Conservation (phyloP, 2,797 vertebrate genomes). For the Aplochiton taeniatus region DNA sequence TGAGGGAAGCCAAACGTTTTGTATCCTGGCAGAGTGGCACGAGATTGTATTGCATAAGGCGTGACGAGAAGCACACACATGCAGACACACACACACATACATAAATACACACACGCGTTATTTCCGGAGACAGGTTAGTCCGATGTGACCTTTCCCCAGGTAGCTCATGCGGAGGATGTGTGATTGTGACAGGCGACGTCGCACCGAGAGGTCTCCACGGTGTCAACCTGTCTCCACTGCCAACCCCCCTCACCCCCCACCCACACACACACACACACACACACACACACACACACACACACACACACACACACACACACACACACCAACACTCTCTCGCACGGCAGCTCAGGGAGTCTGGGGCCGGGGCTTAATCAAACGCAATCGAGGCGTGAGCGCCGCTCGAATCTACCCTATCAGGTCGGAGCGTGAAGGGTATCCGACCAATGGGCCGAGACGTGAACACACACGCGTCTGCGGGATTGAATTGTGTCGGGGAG, state of each 20-base stretch:
- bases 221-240: slow-evolving; percentile 7
- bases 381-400: slow-evolving; percentile 39
- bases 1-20: too few relatives aligned
- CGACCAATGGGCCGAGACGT: slow-evolving; percentile 35
- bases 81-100: too few relatives aligned
- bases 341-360: slow-evolving; percentile 35
- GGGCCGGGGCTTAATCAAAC: slow-evolving; percentile 55
- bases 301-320: slow-evolving; percentile 10
- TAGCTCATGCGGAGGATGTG: slow-evolving; percentile 16
- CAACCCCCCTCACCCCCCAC: slow-evolving; percentile 2
- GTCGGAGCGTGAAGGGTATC: slow-evolving; percentile 48
- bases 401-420: slow-evolving; percentile 57
- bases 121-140: background rate
- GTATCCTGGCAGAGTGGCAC: too few relatives aligned
- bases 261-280: background rate
- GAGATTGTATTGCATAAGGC: background rate
- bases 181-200: slow-evolving; percentile 11
- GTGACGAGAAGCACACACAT: too few relatives aligned
- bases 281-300: background rate
- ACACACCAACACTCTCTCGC: slow-evolving; percentile 12
- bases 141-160: slow-evolving; percentile 35
- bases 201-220: background rate
- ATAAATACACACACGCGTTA: too few relatives aligned
- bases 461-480: slow-evolving; percentile 36
- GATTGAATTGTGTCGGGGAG: slow-evolving; percentile 39